Conservation (phyloP, 2,797 vertebrate genomes). For the Merluccius polli region DNA sequence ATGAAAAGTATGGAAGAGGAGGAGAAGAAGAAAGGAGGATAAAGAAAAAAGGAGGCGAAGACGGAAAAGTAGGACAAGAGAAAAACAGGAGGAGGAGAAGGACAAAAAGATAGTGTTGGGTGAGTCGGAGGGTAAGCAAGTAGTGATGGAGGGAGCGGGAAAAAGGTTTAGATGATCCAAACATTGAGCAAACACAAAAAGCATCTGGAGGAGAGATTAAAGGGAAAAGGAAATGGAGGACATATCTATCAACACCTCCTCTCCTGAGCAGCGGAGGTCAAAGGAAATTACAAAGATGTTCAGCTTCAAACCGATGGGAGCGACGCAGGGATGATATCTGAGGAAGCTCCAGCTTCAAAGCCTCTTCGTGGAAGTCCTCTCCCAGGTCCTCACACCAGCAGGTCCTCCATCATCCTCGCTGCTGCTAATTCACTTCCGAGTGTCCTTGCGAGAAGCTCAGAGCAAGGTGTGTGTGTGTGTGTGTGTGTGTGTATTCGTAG, state of each 20-base stretch:
- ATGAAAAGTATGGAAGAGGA: not conserved
- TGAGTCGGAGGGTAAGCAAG: not conserved
- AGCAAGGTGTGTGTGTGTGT: constrained; percentile 1
- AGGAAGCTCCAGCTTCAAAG: not conserved
- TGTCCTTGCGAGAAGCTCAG: constrained; percentile 40
- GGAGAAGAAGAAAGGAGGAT: not conserved
- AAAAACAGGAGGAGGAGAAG: constrained; percentile 2
- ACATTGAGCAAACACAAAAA: not conserved
- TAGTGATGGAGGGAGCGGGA: not conserved
- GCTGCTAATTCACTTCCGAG: constrained; percentile 53
- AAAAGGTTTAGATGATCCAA: not conserved
- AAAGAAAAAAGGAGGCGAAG: not conserved
- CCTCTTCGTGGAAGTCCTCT: constrained; percentile 21
- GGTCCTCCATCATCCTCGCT: constrained; percentile 41
- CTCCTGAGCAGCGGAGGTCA: not conserved
- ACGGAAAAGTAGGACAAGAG: not conserved
- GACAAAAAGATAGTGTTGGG: not conserved
- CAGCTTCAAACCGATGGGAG: not conserved
- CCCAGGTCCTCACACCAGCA: not conserved
- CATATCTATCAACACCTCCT: not conserved
- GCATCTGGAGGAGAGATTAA: not conserved
- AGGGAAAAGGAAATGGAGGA: not conserved
- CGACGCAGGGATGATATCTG: not conserved
- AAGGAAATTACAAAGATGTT: too few relatives aligned
- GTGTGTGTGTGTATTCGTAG: constrained; percentile 10